Evolutionary conservation across 2,888 invertebrate genomes (phyloP), one percentile per base, ranked within the genome.

Genomic region (Aproaerema taeniolella): DNA sequence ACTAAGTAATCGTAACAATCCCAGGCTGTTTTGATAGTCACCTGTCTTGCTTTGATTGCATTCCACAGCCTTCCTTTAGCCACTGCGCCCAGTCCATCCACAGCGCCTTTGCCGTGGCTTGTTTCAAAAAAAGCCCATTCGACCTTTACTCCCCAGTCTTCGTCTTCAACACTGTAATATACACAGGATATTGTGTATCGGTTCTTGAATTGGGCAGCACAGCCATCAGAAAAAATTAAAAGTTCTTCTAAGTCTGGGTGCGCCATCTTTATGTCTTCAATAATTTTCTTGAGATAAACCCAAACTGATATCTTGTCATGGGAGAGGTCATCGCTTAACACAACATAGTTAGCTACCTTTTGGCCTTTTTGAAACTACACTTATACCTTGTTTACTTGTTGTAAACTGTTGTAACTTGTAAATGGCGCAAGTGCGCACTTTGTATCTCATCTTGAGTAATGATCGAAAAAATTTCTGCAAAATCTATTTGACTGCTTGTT

Each of bases 201-300:
- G 29, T 40, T 41, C 26, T 44, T 44, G 13, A 44, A 41, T 31
- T 44, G 44, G n/a, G 33, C 41, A 24, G 44, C 40, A 30, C 41
- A 44, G 9, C 38, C 34, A 36, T 41, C 44, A 8, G 37, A 34
- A 25, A 43, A 43, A n/a, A 43, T 28, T 7, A 8, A 29, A 11
- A 44, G 20, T 25, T 37, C 33, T 11, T 29, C 32, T 11, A 43
- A 20, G 8, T 12, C 15, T 9, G 35, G 35, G 29, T 39, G 36
- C 25, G 8, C 10, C 6, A 26, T 15, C 13, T 11, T 43, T 10
- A 43, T 12, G 16, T 40, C 37, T 28, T 43, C n/a, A 32, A 39
- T 43, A 15, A 43, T 40, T 20, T 28, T 6, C 4, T 16, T 2
- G 11, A 43, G n/a, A 30, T 36, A 43, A 13, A 20, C 25, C 35